Evolutionary conservation across 2,113 vertebrate species (phyloP).

Genomic region (Corydoras sp.): DNA sequence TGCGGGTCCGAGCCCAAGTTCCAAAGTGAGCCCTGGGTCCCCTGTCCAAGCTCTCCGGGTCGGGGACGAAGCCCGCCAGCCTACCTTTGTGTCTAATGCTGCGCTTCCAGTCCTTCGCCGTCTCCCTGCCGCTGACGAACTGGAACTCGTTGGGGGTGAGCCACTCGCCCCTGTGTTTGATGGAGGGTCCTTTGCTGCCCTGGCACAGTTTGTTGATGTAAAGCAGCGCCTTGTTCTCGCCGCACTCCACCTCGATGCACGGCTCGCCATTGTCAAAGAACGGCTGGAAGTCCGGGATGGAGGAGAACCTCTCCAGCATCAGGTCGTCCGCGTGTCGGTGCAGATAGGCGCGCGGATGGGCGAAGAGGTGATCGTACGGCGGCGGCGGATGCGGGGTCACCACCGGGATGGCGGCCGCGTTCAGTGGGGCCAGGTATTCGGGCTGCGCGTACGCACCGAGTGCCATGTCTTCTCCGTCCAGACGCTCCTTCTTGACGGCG

Average conservation of each 20-base stretch:
- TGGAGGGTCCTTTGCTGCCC: conserved; percentile 94
- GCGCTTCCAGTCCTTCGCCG: conserved; percentile 96
- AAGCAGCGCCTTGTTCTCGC: conserved; percentile 92
- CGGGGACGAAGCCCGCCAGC: conserved; percentile 40
- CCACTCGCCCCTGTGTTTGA: conserved; percentile 95
- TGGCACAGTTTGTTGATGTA: conserved; percentile 96
- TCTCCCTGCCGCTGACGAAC: conserved; percentile 97
- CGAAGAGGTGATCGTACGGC: conserved; percentile 80
- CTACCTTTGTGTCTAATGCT: conserved; percentile 96
- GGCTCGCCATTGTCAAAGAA: conserved; percentile 93
- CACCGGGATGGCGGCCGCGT: conserved; percentile 78
- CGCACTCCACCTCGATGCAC: conserved; percentile 97
- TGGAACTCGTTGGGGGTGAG: conserved; percentile 97
- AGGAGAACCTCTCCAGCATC: conserved; percentile 85
- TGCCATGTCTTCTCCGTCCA: conserved; percentile 88
- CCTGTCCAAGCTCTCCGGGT: no score
- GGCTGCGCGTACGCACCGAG: conserved; percentile 83
- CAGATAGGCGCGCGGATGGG: conserved; percentile 78
- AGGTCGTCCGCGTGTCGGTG: conserved; percentile 81
- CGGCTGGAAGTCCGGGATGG: conserved; percentile 90
- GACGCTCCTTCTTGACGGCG: conserved; percentile 91
- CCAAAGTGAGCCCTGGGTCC: no score
- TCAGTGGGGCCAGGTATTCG: conserved; percentile 83
- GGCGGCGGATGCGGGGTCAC: conserved; percentile 83
- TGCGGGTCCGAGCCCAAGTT: no score